phyloP scores from a whole-genome alignment of 2,888 invertebrate genomes.

The Limnephilus lunatus region DNA sequence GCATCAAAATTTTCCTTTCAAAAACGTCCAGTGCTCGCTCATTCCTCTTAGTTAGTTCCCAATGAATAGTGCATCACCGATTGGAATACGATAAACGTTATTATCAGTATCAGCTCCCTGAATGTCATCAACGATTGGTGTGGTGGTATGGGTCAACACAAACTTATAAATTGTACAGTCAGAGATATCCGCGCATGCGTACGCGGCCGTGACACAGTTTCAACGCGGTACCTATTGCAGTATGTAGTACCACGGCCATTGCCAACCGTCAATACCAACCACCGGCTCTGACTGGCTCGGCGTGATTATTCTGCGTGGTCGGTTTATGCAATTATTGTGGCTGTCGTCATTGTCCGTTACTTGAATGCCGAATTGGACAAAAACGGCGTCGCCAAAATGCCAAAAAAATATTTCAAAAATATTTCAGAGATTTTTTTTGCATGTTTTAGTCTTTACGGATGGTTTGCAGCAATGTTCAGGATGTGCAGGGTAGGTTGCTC shows the following conservation, averaged over 20 bases:
- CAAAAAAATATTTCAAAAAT: too few relatives aligned
- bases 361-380: not conserved
- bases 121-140: not conserved
- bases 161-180: not conserved
- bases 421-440: too few relatives aligned
- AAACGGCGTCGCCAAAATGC: not conserved
- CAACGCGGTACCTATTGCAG: not conserved
- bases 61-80: too few relatives aligned
- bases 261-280: not conserved
- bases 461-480: too few relatives aligned
- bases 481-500: too few relatives aligned
- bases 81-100: not conserved
- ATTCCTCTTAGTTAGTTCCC: too few relatives aligned
- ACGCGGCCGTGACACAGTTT: constrained; percentile 12
- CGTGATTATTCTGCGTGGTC: not conserved
- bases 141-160: not conserved
- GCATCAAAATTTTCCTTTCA: too few relatives aligned
- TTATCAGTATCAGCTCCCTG: not conserved
- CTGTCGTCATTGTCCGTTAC: not conserved
- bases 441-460: too few relatives aligned
- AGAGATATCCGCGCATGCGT: constrained; percentile 31
- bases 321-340: not conserved
- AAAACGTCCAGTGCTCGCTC: too few relatives aligned
- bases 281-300: not conserved
- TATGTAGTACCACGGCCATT: not conserved